These are phyloP conservation scores for Synaphobranchus kaupii DNA, from an alignment of 2,797 vertebrate species.

Conservation along the genomic window DNA sequence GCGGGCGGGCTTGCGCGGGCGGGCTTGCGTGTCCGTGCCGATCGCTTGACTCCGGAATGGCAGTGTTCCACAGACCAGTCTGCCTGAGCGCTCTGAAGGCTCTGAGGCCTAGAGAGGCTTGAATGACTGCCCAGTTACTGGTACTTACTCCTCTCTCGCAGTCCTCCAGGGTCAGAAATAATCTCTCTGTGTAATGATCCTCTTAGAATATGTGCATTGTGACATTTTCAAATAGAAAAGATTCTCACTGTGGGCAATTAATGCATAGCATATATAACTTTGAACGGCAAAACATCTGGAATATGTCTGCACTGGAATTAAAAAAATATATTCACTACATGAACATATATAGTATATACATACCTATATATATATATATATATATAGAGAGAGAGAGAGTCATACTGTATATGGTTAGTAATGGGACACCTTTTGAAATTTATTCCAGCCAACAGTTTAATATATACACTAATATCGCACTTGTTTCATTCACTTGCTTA, in stretches of 20 bases:
- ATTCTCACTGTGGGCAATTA: not conserved
- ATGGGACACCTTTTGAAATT: not conserved
- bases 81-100: not conserved
- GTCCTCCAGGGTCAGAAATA: not conserved
- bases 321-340: not conserved
- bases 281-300: not conserved
- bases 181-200: not conserved
- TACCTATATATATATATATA: too few species aligned
- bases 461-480: not conserved
- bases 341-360: not conserved
- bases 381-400: too few species aligned
- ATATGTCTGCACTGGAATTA: not conserved
- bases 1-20: not conserved
- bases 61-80: not conserved
- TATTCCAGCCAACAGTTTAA: not conserved
- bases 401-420: too few species aligned
- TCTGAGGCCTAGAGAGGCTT: not conserved
- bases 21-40: not conserved
- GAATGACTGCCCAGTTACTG: not conserved
- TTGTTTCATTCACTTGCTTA: slow-evolving; percentile 15
- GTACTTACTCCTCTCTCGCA: not conserved
- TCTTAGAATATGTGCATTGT: slow-evolving; percentile 1
- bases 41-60: not conserved
- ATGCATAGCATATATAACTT: not conserved
- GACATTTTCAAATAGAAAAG: not conserved